Evolutionary conservation across 2,888 invertebrate genomes (phyloP), one percentile per base, ranked within the genome.

Genomic region (Pediacus dermestoides): DNA sequence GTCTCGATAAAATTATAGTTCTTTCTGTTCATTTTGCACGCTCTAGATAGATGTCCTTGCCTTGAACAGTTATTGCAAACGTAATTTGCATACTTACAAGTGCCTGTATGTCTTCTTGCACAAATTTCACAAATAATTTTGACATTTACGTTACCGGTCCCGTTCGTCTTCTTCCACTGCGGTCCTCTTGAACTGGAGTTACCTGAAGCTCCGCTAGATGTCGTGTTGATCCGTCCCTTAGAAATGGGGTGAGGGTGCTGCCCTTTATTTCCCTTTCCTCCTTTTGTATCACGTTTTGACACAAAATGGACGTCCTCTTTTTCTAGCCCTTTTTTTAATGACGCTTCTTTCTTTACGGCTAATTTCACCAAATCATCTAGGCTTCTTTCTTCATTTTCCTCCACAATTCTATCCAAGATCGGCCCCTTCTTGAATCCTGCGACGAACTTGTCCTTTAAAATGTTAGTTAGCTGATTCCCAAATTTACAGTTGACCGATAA

Each of bases 351-450:
- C 10, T 23, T 23, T 23, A 23, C 9, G 8, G 39, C 35, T 8
- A 36, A 15, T 14, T 30, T 21, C 14, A 39, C n/a, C n/a, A 39
- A 15, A 6, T 23, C 16, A 3, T 31, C 22, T 15, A 39, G 1
- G 6, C 30, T 18, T 9, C 14, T 32, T 11, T 31, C 32, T 15
- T 36, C 34, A 2, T 46, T 35, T 33, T 44, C 44, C 37, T 49
- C 42, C 34, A 39, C 43, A 14, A 48, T 34, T 33, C 46, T 10
- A 6, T 46, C 44, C 22, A 44, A 11, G 6, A 49, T 31, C 23
- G 25, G 30, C 12, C 27, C 22, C 3, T 8, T 7, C 3, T 31
- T 25, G 8, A 34, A 23, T 10, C 34, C 34, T 7, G 34, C 13
- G 23, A 34, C 23, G 10, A 34, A 34, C 34, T 23, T 34, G 15